These are phyloP conservation scores for Corydoras maculifer DNA, from an alignment of 2,113 vertebrate genomes.

Conservation along the genomic window DNA sequence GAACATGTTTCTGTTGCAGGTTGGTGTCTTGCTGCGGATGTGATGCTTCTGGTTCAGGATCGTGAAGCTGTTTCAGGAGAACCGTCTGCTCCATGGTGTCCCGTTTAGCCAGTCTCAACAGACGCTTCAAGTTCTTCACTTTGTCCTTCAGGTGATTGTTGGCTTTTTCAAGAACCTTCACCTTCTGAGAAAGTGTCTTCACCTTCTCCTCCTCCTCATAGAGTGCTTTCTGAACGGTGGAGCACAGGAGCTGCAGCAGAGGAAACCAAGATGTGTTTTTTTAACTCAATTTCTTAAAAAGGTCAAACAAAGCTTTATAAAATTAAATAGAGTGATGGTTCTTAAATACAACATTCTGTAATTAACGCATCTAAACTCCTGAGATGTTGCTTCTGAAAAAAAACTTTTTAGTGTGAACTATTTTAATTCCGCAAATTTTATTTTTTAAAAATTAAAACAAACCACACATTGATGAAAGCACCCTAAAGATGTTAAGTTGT, in stretches of 20 bases:
- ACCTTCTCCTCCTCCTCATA: constrained; percentile 76
- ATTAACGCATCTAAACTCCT: too few species aligned
- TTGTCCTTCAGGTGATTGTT: constrained; percentile 73
- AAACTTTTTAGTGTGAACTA: too few species aligned
- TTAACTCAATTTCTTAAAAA: neutral
- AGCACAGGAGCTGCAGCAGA: constrained; percentile 65
- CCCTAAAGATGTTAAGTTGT: too few species aligned
- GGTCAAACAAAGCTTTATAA: neutral
- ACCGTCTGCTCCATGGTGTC: constrained; percentile 64
- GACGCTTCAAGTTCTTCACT: constrained; percentile 74
- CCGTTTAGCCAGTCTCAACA: constrained; percentile 67
- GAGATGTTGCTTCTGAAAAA: too few species aligned
- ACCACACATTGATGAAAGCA: too few species aligned
- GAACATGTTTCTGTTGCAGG: constrained; percentile 53
- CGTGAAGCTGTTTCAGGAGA: constrained; percentile 60
- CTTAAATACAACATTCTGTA: too few species aligned
- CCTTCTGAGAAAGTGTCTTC: constrained; percentile 69
- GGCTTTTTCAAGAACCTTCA: constrained; percentile 70
- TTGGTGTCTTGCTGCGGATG: constrained; percentile 66
- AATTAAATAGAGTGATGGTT: neutral
- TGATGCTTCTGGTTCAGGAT: constrained; percentile 52
- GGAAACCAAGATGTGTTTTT: neutral
- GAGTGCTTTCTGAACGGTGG: constrained; percentile 72
- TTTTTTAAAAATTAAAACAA: too few species aligned
- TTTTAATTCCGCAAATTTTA: too few species aligned